Conservation (phyloP, 2,888 invertebrate species). For the Coelopa pilipes region DNA sequence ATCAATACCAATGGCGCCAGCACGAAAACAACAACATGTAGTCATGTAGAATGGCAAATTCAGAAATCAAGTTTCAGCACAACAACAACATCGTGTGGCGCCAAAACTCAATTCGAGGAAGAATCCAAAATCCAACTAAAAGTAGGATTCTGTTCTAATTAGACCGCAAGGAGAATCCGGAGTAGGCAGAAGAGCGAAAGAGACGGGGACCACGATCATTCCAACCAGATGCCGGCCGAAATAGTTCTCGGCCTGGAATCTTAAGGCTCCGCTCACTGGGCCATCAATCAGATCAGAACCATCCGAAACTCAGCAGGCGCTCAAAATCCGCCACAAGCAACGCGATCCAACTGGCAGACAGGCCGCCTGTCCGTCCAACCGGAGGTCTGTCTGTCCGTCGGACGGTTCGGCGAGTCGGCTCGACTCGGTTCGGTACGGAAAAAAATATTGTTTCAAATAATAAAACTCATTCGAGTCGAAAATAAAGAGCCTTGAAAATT, state of each 20-base stretch:
- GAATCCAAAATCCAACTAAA: not conserved
- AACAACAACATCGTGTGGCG: too few relatives aligned
- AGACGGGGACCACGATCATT: not conserved
- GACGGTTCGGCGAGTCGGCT: too few relatives aligned
- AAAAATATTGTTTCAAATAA: not conserved
- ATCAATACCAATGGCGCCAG: too few relatives aligned
- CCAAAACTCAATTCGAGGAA: not conserved
- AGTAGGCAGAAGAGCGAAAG: not conserved
- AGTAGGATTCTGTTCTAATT: too few relatives aligned
- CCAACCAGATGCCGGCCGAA: slow-evolving; percentile 6
- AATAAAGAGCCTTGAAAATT: slow-evolving; percentile 26
- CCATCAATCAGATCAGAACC: slow-evolving; percentile 35
- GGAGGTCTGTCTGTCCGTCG: too few relatives aligned
- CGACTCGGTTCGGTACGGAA: not conserved
- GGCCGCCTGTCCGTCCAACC: too few relatives aligned
- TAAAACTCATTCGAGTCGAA: not conserved
- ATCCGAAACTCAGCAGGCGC: slow-evolving; percentile 53
- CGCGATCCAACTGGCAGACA: not conserved
- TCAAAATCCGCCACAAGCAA: slow-evolving; percentile 46
- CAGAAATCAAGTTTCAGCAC: too few relatives aligned
- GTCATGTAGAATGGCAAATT: too few relatives aligned
- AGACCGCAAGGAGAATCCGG: too few relatives aligned
- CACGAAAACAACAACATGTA: too few relatives aligned
- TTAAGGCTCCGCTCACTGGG: not conserved
- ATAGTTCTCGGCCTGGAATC: slow-evolving; percentile 17